phyloP scores from a whole-genome alignment of 2,113 vertebrate species.

The Onychorhynchus coronatus region DNA sequence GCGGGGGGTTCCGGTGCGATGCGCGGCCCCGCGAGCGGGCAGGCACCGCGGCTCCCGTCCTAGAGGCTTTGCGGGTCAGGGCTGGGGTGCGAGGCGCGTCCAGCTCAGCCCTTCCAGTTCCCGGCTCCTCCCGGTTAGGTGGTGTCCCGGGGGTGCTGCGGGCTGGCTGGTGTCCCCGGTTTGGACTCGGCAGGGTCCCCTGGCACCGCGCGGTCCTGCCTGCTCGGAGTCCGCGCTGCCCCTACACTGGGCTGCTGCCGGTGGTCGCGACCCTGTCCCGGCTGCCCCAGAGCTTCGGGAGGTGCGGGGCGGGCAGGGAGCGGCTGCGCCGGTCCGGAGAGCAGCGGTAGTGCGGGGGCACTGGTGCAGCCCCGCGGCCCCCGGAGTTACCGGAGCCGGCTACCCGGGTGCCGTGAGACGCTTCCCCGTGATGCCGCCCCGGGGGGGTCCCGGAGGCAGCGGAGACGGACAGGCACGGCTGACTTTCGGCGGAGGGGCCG shows the following conservation, averaged over 20 bases:
- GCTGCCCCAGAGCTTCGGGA: neutral
- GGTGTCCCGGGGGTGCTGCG: neutral
- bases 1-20: neutral
- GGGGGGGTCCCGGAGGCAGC: neutral
- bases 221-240: neutral
- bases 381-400: neutral
- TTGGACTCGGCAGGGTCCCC: neutral
- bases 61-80: neutral
- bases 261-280: neutral
- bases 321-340: neutral
- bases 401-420: neutral
- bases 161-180: neutral
- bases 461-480: neutral
- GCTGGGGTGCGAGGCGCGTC: neutral
- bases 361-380: neutral
- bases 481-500: neutral
- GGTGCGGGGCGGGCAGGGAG: neutral
- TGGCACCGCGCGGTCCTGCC: neutral
- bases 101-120: neutral
- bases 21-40: neutral
- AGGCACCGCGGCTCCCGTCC: neutral
- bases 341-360: neutral
- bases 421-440: neutral
- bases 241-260: neutral
- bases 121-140: neutral